Evolutionary conservation across 1,140 invertebrate genomes (phyloP).

Genomic region (Macrocentrus cingulum): DNA sequence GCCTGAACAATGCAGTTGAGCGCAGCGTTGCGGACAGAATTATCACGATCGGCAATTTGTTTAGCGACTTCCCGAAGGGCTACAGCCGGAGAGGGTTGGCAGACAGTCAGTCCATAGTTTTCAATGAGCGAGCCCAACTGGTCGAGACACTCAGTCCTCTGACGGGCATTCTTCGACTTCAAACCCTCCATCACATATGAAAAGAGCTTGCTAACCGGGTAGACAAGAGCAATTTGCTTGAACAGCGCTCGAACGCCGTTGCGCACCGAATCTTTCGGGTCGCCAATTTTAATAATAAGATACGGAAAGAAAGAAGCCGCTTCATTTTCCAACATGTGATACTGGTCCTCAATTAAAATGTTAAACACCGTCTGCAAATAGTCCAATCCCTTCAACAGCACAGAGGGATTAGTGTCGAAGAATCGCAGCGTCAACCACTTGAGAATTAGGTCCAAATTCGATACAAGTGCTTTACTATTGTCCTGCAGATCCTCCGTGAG

Average conservation of each 20-base stretch:
- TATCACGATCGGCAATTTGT: slow-evolving; percentile 94
- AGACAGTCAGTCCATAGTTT: slow-evolving; percentile 81
- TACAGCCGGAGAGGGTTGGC: slow-evolving; percentile 72
- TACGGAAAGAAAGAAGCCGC: slow-evolving; percentile 94
- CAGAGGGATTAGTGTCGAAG: slow-evolving; percentile 98
- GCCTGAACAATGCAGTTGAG: slow-evolving; percentile 91
- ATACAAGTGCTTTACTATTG: slow-evolving; percentile 77
- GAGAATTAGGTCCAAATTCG: slow-evolving; percentile 91
- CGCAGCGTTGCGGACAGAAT: slow-evolving; percentile 92
- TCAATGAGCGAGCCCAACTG: slow-evolving; percentile 87
- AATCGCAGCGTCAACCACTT: slow-evolving; percentile 96
- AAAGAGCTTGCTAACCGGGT: slow-evolving; percentile 89
- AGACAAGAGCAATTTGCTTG: slow-evolving; percentile 81
- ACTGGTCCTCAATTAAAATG: slow-evolving; percentile 76
- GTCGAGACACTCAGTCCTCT: slow-evolving; percentile 93
- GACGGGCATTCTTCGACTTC: slow-evolving; percentile 94
- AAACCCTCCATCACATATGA: slow-evolving; percentile 90
- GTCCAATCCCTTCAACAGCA: slow-evolving; percentile 91
- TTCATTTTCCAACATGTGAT: slow-evolving; percentile 87
- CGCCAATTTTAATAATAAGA: slow-evolving; percentile 89
- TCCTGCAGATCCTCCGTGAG: slow-evolving; percentile 80
- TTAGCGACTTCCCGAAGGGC: slow-evolving; percentile 91
- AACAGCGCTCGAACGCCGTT: slow-evolving; percentile 85
- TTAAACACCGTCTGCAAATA: slow-evolving; percentile 85
- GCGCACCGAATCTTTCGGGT: slow-evolving; percentile 92